Conservation (phyloP, 2,888 invertebrate genomes). For the Pollenia amentaria region DNA sequence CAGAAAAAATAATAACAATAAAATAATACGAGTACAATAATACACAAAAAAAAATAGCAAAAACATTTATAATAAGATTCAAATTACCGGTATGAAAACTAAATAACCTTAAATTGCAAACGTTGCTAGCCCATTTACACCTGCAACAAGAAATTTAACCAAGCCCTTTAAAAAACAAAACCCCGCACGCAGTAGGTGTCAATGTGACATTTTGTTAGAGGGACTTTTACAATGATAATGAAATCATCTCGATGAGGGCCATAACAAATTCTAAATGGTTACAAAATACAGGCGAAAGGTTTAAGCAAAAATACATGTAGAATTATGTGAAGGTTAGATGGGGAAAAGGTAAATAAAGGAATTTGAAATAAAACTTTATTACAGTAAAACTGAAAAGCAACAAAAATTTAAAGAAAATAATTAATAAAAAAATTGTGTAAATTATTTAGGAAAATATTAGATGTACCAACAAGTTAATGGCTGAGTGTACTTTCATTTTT, state of each 20-base stretch:
- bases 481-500: too few species aligned
- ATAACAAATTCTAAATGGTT: background rate
- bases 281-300: too few species aligned
- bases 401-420: too few species aligned
- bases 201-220: constrained; percentile 48
- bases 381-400: too few species aligned
- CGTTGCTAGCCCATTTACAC: constrained; percentile 47
- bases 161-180: background rate
- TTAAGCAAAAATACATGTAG: too few species aligned
- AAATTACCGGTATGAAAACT: constrained; percentile 28
- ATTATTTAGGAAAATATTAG: too few species aligned
- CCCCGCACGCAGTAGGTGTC: constrained; percentile 29
- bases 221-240: constrained; percentile 47
- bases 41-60: constrained; percentile 11
- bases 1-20: background rate
- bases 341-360: too few species aligned
- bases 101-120: constrained; percentile 18
- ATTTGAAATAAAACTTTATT: too few species aligned
- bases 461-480: too few species aligned
- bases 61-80: constrained; percentile 35
- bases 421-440: too few species aligned
- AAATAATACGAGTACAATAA: background rate
- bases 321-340: too few species aligned
- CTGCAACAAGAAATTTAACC: constrained; percentile 2
- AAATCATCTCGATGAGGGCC: constrained; percentile 42